Evolutionary conservation across 2,113 vertebrate species (phyloP).

Genomic region (Lipophrys pholis): DNA sequence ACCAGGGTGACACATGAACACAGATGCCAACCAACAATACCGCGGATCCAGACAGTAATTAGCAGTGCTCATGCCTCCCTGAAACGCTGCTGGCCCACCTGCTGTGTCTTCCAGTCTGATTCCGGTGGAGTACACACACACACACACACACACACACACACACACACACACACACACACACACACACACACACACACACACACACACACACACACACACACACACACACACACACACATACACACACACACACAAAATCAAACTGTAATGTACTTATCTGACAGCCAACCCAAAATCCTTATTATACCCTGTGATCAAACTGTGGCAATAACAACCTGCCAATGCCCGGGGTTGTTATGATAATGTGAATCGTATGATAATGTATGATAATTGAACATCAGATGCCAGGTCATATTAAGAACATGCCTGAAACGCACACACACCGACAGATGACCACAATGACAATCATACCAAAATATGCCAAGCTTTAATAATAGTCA

Average conservation of each 20-base stretch:
- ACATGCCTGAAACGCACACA: constrained; percentile 1
- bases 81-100: constrained; percentile 57
- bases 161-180: background rate
- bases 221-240: background rate
- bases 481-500: constrained; percentile 14
- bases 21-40: constrained; percentile 54
- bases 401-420: constrained; percentile 9
- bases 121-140: background rate
- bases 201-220: background rate
- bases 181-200: background rate
- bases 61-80: constrained; percentile 60
- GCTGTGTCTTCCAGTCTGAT: constrained; percentile 55
- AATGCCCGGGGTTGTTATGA: constrained; percentile 15
- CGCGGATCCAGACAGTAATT: constrained; percentile 71
- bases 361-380: constrained; percentile 21
- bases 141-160: background rate
- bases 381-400: constrained; percentile 22
- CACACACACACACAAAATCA: background rate
- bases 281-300: constrained; percentile 29
- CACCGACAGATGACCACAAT: background rate
- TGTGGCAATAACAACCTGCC: constrained; percentile 39
- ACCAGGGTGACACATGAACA: constrained; percentile 46
- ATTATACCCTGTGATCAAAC: constrained; percentile 35
- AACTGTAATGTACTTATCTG: constrained; percentile 22
- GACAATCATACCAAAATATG: constrained; percentile 6